Percentiles rank a stretch among this genome's conserved stretches.
phyloP scores from a whole-genome alignment of 2,888 invertebrate genomes.

The Drosophila mercatorum region DNA sequence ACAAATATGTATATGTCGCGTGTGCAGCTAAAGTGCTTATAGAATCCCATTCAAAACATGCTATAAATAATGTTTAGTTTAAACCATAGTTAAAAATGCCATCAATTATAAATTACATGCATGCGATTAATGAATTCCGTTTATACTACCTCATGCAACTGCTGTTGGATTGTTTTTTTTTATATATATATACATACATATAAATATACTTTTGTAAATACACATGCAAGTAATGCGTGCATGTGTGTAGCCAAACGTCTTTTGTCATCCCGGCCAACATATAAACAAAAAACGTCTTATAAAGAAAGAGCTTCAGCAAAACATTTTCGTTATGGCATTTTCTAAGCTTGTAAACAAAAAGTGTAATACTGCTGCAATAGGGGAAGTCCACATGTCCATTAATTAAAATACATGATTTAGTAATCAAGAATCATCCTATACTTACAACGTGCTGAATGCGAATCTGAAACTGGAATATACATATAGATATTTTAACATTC shows the following conservation, averaged over 20 bases:
- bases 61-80: background rate
- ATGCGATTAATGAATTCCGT: background rate
- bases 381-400: background rate
- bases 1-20: conserved; percentile 1
- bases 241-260: background rate
- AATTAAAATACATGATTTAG: background rate
- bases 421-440: background rate
- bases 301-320: background rate
- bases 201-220: background rate
- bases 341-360: background rate
- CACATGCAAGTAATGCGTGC: background rate
- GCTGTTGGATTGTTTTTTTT: no score
- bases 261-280: background rate
- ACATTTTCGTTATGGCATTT: background rate
- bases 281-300: background rate
- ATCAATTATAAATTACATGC: background rate
- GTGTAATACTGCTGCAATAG: no score
- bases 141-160: background rate
- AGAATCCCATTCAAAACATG: background rate
- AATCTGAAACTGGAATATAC: background rate
- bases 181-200: background rate
- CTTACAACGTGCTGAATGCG: background rate
- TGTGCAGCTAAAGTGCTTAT: background rate
- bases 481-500: background rate
- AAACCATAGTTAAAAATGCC: background rate